Base-by-base conservation (phyloP, 2,888 invertebrate genomes). In the Erebia epiphron region DNA sequence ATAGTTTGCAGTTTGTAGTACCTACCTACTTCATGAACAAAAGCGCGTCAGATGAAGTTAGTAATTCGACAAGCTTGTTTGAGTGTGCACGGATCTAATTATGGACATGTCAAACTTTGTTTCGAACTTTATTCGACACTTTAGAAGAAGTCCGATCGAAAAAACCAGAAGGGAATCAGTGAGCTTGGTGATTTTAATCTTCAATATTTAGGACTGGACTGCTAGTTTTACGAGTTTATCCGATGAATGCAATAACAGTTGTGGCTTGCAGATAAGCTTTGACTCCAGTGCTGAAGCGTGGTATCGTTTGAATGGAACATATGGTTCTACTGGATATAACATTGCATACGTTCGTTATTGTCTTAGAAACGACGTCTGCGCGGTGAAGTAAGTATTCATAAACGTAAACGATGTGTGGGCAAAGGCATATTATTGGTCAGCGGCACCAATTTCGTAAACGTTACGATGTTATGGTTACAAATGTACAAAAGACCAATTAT, bases 331-430 rank as follows among this genome's bases (percentile, higher is more conserved):
- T 41, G 18, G 56, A 18, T 56, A 14, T 56, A 66, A 35, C 7
- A 35, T 35, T 56, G 65, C 65, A 66, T 56, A 66, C 56, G 65
- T 43, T 43, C 54, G 54, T 66, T 56, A 66, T 66, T 66, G 65
- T 66, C 65, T 66, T 56, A 66, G 65, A 56, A 66, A 66, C 14
- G 49, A 56, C 43, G 65, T 52, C 54, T 66, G 43, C 54, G 50
- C 46, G 65, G 54, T 21, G 65, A 54, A 41, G 54, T 66, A 21
- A 65, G 56, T 14, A 56, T 43, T 56, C 65, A 66, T 56, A 56
- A 56, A 66, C 56, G 46, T 56, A 66, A 8, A 56, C 43, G 54
- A 66, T 56, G 65, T 65, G 54, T 56, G 21, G 10, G 43, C 16
- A 41, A 66, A 56, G 56, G 41, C 52, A 21, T 35, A 35, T 35